Base-by-base conservation (phyloP, 2,888 invertebrate genomes). In the Drosophila kokeensis region DNA sequence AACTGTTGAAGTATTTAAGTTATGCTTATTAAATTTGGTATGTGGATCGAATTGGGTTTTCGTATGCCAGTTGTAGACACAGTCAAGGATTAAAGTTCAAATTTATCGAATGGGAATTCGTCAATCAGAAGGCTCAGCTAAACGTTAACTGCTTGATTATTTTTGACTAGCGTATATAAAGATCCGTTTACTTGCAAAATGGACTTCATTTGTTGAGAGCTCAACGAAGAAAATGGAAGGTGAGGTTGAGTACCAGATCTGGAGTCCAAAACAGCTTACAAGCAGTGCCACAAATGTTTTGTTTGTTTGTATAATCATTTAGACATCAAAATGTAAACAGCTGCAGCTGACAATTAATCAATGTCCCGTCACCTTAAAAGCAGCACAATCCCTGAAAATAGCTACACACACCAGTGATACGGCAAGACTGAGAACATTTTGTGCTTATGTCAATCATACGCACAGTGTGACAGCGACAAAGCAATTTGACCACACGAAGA, bases 361-460 rank as follows among this genome's bases (percentile, higher is more conserved):
- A 85, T 72, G 88, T 87, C 79, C 53, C 53, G 62, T 66, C 74
- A 73, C 66, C 81, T 83, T 71, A 73, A 81, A 74, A 67, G 77
- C 53, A 64, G 55, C 42, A 34, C 21, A 71, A 50, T 38, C 24
- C 42, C 21, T 34, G 34, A 21, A 45, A 40, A 53, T 52, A 21
- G 32, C 21, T 40, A 29, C 15, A 38, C n/a, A 36, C 7, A 13
- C 27, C 36, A 10, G 32, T 18, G 42, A 18, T 13, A 21, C 45
- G 13, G 21, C 2, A 32, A 18, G 34, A 36, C 36, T 18, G n/a
- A 2, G 53, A 62, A 48, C 30, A 21, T 53, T 66, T 50, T 59
- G 48, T 64, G 67, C 64, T 71, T 62, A 68, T 77, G 85, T 90
- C 85, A 90, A 88, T 88, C 88, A 88, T 90, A 74, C 83, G 90